phyloP scores from a whole-genome alignment of 2,797 vertebrate genomes.

The Tachyglossus aculeatus region DNA sequence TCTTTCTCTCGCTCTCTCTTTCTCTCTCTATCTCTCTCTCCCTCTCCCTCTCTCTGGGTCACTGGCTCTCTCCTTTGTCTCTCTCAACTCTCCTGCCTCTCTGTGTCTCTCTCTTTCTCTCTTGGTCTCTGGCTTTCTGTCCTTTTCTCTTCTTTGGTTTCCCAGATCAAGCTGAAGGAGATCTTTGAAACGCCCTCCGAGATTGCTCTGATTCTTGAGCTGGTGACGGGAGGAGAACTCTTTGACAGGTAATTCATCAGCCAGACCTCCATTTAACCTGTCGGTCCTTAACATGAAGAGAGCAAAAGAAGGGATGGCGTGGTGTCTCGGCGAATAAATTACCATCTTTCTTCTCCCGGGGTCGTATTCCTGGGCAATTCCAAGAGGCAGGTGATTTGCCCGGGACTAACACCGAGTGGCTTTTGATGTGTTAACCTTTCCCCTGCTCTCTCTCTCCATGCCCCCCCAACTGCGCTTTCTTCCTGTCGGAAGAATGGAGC shows the following conservation, averaged over 20 bases:
- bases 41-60: not conserved
- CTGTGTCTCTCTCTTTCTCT: too few relatives aligned
- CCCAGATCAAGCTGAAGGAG: slow-evolving; percentile 89
- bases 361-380: not conserved
- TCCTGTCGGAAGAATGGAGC: too few relatives aligned
- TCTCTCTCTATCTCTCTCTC: not conserved
- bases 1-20: not conserved
- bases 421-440: not conserved
- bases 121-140: not conserved
- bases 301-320: not conserved
- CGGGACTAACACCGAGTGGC: not conserved
- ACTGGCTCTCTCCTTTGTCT: too few relatives aligned
- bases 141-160: not conserved
- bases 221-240: slow-evolving; percentile 90
- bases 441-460: not conserved
- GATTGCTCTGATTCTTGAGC: slow-evolving; percentile 85
- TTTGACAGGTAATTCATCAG: slow-evolving; percentile 83
- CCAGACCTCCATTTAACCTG: not conserved
- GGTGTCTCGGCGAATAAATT: not conserved
- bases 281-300: slow-evolving; percentile 9
- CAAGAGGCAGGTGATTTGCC: not conserved
- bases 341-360: not conserved
- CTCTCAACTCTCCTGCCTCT: not conserved
- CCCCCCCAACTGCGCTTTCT: not conserved
- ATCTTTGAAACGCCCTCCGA: slow-evolving; percentile 87